phyloP scores from a whole-genome alignment of 1,140 invertebrate genomes.

The Saccostrea cuccullata region DNA sequence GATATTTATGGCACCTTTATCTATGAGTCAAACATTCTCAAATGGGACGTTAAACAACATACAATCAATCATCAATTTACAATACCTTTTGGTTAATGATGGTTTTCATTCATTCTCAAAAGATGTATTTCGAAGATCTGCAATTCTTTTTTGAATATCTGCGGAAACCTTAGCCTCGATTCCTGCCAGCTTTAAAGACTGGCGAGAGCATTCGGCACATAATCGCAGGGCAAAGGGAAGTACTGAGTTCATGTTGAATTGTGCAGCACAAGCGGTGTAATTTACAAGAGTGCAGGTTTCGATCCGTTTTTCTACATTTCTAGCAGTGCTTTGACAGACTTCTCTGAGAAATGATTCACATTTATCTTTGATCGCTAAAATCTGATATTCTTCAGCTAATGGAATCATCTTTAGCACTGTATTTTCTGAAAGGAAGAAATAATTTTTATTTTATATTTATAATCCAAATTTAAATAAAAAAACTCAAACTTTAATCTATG shows the following conservation, averaged over 20 bases:
- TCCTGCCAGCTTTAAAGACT: background rate
- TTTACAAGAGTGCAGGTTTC: background rate
- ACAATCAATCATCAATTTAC: background rate
- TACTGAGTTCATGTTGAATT: background rate
- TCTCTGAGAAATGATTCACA: slow-evolving; percentile 1
- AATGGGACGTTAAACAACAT: background rate
- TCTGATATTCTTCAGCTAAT: background rate
- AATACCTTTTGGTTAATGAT: background rate
- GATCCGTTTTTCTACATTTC: background rate
- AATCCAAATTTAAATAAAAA: no score
- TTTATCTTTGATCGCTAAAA: background rate
- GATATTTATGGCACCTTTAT: no score
- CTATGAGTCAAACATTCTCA: no score
- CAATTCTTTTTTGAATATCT: background rate
- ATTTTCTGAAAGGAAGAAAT: background rate
- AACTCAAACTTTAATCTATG: no score
- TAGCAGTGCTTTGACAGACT: background rate
- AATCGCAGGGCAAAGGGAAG: background rate
- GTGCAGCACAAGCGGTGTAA: background rate
- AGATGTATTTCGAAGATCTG: background rate
- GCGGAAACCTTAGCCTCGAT: background rate
- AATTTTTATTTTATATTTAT: no score
- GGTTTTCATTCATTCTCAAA: background rate
- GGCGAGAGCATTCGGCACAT: background rate
- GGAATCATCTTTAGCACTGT: background rate